These are phyloP conservation scores for Nyctereutes procyonoides DNA, from an alignment of 2,113 vertebrate species.

Conservation along the genomic window DNA sequence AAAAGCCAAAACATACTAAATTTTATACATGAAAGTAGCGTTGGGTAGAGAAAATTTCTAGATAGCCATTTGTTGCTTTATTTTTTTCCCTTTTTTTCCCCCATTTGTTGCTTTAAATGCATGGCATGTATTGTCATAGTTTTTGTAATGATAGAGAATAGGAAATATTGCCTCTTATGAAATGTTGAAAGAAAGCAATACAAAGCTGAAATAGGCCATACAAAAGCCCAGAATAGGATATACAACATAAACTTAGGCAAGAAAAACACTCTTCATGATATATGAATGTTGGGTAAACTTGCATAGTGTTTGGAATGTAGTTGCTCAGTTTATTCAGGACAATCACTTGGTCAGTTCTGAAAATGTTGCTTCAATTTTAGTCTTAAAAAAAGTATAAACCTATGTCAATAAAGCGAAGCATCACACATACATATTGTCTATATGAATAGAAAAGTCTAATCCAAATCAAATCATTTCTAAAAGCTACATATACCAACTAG, in stretches of 20 bases:
- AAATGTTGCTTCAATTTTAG: neutral
- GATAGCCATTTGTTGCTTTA: slow-evolving; percentile 21
- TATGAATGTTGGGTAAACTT: neutral
- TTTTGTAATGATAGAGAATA: neutral
- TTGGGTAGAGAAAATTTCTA: neutral
- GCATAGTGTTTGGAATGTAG: neutral
- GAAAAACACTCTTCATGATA: neutral
- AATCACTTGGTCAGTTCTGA: neutral
- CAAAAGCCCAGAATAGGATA: neutral
- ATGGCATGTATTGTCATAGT: neutral
- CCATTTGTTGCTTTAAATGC: slow-evolving; percentile 12
- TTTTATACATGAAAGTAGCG: neutral
- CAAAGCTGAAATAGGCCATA: neutral
- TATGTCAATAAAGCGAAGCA: neutral
- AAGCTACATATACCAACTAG: neutral
- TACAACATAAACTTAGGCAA: neutral
- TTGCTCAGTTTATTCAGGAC: neutral
- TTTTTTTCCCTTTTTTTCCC: too few relatives aligned
- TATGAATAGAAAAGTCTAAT: neutral
- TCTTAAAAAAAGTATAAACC: slow-evolving; percentile 7
- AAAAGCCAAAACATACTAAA: slow-evolving; percentile 34
- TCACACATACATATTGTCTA: neutral
- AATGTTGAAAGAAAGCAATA: neutral
- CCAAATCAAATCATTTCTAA: slow-evolving; percentile 14
- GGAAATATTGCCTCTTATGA: slow-evolving; percentile 15